A percentile compares a stretch with the other conserved stretches of the same genome.
Evolutionary conservation across 2,797 vertebrate genomes (phyloP).

Genomic region (Sebastes kiyomatsui): DNA sequence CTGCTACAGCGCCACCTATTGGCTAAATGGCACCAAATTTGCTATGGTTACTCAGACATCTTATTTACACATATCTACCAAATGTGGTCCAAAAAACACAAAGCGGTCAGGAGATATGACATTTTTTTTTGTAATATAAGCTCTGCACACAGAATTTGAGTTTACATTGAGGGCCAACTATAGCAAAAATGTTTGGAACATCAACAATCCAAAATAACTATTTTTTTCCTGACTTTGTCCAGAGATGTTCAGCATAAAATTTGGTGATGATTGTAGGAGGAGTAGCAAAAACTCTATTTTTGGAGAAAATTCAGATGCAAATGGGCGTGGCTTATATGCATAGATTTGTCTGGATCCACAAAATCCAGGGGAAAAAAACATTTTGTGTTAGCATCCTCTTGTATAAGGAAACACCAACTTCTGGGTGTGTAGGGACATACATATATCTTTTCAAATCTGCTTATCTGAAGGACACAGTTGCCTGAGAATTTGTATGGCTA

Average conservation of each 20-base stretch:
- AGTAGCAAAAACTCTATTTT: too few relatives aligned
- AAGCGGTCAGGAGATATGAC: not conserved
- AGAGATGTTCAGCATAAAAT: not conserved
- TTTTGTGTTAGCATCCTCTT: not conserved
- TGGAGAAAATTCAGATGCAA: not conserved
- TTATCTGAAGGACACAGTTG: not conserved
- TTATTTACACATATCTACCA: too few relatives aligned
- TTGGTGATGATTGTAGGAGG: too few relatives aligned
- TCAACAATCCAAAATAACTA: too few relatives aligned
- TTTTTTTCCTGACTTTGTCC: not conserved
- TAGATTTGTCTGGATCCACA: not conserved
- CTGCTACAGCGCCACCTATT: too few relatives aligned
- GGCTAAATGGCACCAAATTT: too few relatives aligned
- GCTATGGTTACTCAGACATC: too few relatives aligned
- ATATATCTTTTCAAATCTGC: not conserved
- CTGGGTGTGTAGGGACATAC: not conserved
- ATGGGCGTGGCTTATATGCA: not conserved
- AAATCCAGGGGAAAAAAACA: not conserved
- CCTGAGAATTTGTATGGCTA: not conserved
- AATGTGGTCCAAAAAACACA: too few relatives aligned
- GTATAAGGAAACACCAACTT: not conserved
- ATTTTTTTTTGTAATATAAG: not conserved
- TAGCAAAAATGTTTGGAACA: not conserved
- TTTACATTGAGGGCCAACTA: too few relatives aligned
- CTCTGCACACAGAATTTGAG: not conserved